Evolutionary conservation across 2,888 invertebrate genomes (phyloP).

Genomic region (Hipparchia sbordonii): DNA sequence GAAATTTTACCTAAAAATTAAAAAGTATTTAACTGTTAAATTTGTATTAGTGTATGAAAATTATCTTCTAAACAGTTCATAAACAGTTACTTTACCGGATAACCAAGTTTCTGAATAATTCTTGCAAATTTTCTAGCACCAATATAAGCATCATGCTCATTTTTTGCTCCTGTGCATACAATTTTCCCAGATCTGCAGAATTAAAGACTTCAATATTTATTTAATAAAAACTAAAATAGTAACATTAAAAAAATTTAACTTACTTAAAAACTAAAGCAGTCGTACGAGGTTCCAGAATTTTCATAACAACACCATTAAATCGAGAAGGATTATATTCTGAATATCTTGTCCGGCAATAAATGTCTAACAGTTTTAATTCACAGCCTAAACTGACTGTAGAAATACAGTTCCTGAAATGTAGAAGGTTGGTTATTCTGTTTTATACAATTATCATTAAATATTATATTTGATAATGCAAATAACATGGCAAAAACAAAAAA

Average conservation of each 20-base stretch:
- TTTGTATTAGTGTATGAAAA: neutral
- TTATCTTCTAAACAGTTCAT: neutral
- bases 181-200: constrained; percentile 91
- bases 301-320: constrained; percentile 92
- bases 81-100: constrained; percentile 79
- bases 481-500: too few species aligned
- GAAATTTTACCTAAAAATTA: constrained; percentile 84
- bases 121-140: constrained; percentile 92
- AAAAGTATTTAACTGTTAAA: neutral
- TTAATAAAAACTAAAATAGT: neutral
- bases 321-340: constrained; percentile 92
- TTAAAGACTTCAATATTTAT: constrained; percentile 70
- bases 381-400: constrained; percentile 90
- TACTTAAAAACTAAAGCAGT: constrained; percentile 86
- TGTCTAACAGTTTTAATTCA: constrained; percentile 87
- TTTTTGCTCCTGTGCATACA: constrained; percentile 92
- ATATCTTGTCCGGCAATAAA: constrained; percentile 90
- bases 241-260: neutral
- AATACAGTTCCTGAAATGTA: constrained; percentile 88
- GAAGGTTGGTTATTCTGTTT: neutral
- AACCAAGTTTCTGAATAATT: constrained; percentile 91
- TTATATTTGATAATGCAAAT: too few species aligned
- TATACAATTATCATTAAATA: neutral
- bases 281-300: constrained; percentile 89
- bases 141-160: constrained; percentile 89